A percentile compares a stretch with the other conserved stretches of the same genome.
Evolutionary conservation across 2,797 vertebrate genomes (phyloP).

Genomic region (Sebastes diploproa): DNA sequence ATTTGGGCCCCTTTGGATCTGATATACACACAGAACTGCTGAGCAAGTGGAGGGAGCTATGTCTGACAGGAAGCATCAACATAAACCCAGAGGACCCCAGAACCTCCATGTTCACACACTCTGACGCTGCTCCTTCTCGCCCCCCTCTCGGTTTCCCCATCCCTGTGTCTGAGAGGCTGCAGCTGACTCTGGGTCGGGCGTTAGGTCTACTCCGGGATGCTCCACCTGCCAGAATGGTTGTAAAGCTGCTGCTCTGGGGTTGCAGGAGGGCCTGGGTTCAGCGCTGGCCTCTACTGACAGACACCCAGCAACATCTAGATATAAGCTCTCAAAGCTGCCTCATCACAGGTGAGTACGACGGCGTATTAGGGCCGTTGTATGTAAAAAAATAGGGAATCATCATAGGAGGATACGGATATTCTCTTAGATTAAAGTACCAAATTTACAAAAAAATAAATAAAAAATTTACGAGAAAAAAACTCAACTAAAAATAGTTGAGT

Average conservation of each 20-base stretch:
- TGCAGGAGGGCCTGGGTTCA: conserved; percentile 40
- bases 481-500: too few species aligned
- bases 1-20: conserved; percentile 85
- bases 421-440: too few species aligned
- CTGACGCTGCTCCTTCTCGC: neutral
- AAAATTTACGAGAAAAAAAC: too few species aligned
- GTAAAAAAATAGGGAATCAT: too few species aligned
- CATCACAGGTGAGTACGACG: conserved; percentile 17
- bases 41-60: conserved; percentile 84
- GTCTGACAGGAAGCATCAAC: conserved; percentile 72
- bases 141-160: conserved; percentile 58
- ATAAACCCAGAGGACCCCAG: conserved; percentile 75
- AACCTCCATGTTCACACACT: conserved; percentile 47
- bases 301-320: conserved; percentile 73
- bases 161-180: conserved; percentile 57
- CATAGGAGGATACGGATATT: too few species aligned
- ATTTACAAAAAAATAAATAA: too few species aligned
- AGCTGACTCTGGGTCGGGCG: conserved; percentile 61
- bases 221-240: conserved; percentile 59
- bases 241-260: conserved; percentile 79
- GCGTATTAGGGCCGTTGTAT: too few species aligned
- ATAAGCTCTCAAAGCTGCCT: conserved; percentile 31
- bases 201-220: conserved; percentile 57
- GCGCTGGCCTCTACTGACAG: conserved; percentile 82
- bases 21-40: conserved; percentile 78